Evolutionary conservation across 1,140 invertebrate species (phyloP).

Genomic region (Lordiphosa stackelbergi): DNA sequence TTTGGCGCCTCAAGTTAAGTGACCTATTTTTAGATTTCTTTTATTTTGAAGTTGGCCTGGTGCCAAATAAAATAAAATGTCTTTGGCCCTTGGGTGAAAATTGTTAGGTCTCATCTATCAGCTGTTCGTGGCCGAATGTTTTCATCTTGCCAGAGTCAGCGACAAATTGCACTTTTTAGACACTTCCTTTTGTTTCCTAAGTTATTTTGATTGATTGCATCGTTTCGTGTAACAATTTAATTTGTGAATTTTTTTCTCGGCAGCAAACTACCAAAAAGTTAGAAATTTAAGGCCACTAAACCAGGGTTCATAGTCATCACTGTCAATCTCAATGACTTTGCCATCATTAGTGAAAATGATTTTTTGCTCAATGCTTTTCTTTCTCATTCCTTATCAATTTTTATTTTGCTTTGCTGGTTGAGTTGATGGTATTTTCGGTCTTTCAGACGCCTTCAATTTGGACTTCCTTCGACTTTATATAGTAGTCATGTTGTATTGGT

Average conservation of each 20-base stretch:
- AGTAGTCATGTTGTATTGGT: conserved; percentile 44
- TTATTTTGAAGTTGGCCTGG: conserved; percentile 23
- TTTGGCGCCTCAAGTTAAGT: neutral
- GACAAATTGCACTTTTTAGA: conserved; percentile 37
- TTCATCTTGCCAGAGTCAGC: conserved; percentile 24
- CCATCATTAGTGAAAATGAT: conserved; percentile 60
- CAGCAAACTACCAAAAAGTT: no score
- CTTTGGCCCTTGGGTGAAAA: no score
- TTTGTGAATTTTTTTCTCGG: conserved; percentile 36
- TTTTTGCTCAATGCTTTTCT: conserved; percentile 39
- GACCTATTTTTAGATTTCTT: neutral
- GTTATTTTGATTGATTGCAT: conserved; percentile 59
- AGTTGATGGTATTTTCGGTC: conserved; percentile 45
- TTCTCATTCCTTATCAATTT: conserved; percentile 1
- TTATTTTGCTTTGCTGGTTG: conserved; percentile 34
- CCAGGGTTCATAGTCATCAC: no score
- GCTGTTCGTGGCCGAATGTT: conserved; percentile 22
- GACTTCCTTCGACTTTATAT: conserved; percentile 22
- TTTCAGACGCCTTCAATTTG: conserved; percentile 8
- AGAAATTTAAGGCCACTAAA: no score
- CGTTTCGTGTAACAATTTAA: conserved; percentile 58
- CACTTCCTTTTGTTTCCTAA: neutral
- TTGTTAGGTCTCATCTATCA: no score
- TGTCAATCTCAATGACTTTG: conserved; percentile 22
- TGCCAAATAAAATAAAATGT: conserved; percentile 27